These are phyloP conservation scores for Phymanthus crucifer DNA, from an alignment of 92 coral and sea anemone species.

Conservation along the genomic window DNA sequence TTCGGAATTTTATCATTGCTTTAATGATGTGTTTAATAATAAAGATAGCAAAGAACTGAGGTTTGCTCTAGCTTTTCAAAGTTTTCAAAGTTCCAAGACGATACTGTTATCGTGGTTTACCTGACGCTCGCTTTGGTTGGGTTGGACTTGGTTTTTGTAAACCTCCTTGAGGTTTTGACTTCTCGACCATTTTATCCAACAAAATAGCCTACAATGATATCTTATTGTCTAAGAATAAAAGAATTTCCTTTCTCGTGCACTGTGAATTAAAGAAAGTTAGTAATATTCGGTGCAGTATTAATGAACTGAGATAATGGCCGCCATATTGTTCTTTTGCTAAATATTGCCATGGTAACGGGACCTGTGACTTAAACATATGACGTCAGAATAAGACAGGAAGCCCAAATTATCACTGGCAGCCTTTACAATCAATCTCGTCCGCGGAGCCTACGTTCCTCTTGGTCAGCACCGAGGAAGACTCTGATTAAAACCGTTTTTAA, in stretches of 20 bases:
- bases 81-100: neutral
- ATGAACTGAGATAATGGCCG: neutral
- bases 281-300: neutral
- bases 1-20: neutral
- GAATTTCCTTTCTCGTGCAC: neutral
- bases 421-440: too few relatives aligned
- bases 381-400: conserved; percentile 12
- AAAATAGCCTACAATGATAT: neutral
- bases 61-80: neutral
- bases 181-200: conserved; percentile 49
- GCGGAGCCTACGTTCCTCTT: too few relatives aligned
- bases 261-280: neutral
- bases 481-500: too few relatives aligned
- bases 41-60: neutral
- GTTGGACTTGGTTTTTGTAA: conserved; percentile 25
- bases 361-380: neutral
- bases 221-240: neutral
- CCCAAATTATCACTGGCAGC: too few relatives aligned
- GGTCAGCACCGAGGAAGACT: too few relatives aligned
- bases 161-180: conserved; percentile 36
- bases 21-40: neutral
- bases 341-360: conserved; percentile 41
- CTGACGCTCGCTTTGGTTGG: conserved; percentile 39
- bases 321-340: conserved; percentile 49
- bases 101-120: neutral